Evolutionary conservation across 2,113 vertebrate genomes (phyloP).

Genomic region (Platysteira castanea): DNA sequence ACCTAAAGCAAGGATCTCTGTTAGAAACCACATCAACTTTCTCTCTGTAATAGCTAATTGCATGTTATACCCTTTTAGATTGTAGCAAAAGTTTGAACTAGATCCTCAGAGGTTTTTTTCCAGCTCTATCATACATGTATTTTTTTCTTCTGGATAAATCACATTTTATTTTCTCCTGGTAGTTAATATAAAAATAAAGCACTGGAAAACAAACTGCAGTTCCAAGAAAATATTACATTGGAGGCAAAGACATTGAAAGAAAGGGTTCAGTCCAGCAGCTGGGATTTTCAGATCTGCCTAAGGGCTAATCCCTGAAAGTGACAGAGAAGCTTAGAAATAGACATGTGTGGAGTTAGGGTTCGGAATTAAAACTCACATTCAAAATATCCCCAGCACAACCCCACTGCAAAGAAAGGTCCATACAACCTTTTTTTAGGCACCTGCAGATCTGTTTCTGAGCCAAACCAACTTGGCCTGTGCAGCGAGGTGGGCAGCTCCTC

Average conservation of each 20-base stretch:
- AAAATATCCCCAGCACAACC: neutral
- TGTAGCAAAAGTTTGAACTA: neutral
- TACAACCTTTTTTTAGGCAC: neutral
- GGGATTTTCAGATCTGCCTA: neutral
- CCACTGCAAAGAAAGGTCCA: neutral
- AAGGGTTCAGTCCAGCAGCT: neutral
- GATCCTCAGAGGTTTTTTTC: neutral
- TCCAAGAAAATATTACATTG: neutral
- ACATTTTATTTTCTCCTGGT: neutral
- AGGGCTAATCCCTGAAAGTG: neutral
- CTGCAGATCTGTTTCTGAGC: neutral
- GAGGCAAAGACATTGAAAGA: neutral
- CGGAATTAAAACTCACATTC: neutral
- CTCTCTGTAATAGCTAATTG: neutral
- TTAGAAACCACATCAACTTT: neutral
- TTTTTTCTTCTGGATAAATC: neutral
- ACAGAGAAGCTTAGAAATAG: neutral
- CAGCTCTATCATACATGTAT: neutral
- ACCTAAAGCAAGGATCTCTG: neutral
- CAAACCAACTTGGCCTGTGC: fast-evolving
- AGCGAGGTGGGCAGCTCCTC: neutral
- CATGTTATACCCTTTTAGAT: neutral
- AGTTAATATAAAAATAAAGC: neutral
- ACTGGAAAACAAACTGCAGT: neutral
- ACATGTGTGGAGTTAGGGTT: neutral